These are phyloP conservation scores for Sialis fuliginosa DNA, from an alignment of 2,888 invertebrate genomes.

Conservation along the genomic window DNA sequence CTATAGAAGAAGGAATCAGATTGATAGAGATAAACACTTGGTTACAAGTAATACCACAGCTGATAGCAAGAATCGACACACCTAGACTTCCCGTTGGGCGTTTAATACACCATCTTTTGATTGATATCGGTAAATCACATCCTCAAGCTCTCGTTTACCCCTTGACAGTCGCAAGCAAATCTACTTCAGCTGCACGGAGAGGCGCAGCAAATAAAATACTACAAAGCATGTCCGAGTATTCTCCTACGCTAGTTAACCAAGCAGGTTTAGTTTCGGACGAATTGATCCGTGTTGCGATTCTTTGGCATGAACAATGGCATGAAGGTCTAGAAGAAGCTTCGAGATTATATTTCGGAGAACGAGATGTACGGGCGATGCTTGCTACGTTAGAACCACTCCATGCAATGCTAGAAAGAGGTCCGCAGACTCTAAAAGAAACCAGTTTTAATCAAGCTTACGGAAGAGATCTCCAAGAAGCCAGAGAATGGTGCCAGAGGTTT, in stretches of 20 bases:
- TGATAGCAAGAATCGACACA: constrained; percentile 95
- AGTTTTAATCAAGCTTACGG: constrained; percentile 95
- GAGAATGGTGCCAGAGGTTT: constrained; percentile 88
- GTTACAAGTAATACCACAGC: constrained; percentile 97
- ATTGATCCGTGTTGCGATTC: constrained; percentile 88
- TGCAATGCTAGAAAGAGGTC: constrained; percentile 81
- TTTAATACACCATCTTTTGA: constrained; percentile 80
- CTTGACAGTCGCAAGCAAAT: constrained; percentile 91
- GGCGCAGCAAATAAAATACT: constrained; percentile 89
- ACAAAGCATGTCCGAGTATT: constrained; percentile 91
- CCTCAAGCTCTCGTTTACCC: constrained; percentile 97
- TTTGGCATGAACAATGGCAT: constrained; percentile 99
- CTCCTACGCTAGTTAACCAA: constrained; percentile 79
- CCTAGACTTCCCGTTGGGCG: constrained; percentile 74
- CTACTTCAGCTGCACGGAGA: constrained; percentile 65
- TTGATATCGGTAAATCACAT: constrained; percentile 94
- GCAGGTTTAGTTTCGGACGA: constrained; percentile 95
- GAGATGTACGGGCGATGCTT: constrained; percentile 93
- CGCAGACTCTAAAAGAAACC: constrained; percentile 90
- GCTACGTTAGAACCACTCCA: constrained; percentile 89
- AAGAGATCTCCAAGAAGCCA: constrained; percentile 82
- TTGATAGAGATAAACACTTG: constrained; percentile 95
- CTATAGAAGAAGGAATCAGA: constrained; percentile 79
- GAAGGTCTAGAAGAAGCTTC: constrained; percentile 94
- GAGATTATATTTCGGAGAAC: constrained; percentile 84